Evolutionary conservation across 2,888 invertebrate genomes (phyloP), one percentile per base, ranked within the genome.

Genomic region (Apeira syringaria): DNA sequence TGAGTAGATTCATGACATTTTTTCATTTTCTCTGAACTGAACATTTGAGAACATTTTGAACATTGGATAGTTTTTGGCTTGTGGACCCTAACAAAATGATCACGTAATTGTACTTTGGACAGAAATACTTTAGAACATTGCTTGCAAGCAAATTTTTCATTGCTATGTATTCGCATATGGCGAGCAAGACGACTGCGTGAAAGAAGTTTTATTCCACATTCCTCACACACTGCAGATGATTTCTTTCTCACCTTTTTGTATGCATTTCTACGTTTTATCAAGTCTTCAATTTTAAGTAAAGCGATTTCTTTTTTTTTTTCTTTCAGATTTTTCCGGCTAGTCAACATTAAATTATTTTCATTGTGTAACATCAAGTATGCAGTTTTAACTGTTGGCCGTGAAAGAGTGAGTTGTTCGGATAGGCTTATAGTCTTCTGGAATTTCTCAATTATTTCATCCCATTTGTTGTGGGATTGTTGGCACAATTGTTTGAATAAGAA

Each of bases 51-150:
- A 49, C 85, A 85, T 45, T 76, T 70, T 1, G 61, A 40, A 49
- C 84, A 85, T 47, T 64, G 55, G 3, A 82, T 40, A 37, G 50
- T 72, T 55, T 81, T 84, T 5, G 80, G 78, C 47, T 70, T 68
- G 47, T 85, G 85, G 0, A 82, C 56, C 55, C 81, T 66, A 46
- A 80, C 76, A 0, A 57, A 51, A 42, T 85, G 84, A 4, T 69
- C 68, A 2, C 67, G 56, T 5, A 84, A 68, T 4, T 9, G 68
- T 1, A 58, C 11, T 28, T 61, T 41, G 1, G 69, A 65, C 2
- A 61, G 36, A 29, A 83, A 83, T 4, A 64, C 45, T 64, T 82
- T 84, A 1, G 67, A 65, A 33, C 87, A 87, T 26, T 74, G 59
- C 0, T 48, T 31, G 45, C 87, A 87, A 2, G 68, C 61, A 32